Evolutionary conservation across 2,113 vertebrate genomes (phyloP), one percentile per base, ranked within the genome.

Genomic region (Acinonyx jubatus): DNA sequence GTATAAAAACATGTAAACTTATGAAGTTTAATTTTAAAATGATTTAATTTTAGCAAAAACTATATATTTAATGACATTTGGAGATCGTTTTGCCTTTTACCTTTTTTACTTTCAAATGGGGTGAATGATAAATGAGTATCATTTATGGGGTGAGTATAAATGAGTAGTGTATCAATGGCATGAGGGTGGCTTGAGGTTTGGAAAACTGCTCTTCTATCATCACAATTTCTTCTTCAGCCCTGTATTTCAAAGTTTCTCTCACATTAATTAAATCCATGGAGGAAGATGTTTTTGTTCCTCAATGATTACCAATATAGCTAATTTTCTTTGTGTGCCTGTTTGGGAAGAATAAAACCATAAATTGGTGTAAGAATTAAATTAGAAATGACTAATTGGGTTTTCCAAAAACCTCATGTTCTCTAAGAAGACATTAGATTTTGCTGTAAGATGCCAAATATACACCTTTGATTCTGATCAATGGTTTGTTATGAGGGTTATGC

Each of bases 211-310:
- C 45, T 45, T 45, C 45, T 45, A 45, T 45, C 45, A 45, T 45
- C 45, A 45, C 45, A 45, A 45, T 45, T 45, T 45, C 45, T 45
- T 45, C 45, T 45, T 45, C 45, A 48, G 21, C 45, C 57, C 8
- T 82, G 4, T 61, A 33, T 33, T 61, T 83, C 38, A 74, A 94
- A 87, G 5, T 0, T 45, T 91, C 36, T 55, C 68, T n/a, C 27
- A 84, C 33, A 38, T 71, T 85, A 97, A 82, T 95, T 89, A 91
- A 69, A 80, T 93, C 33, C 76, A 27, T 1, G 50, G n/a, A 85
- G 14, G 61, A 73, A 88, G 61, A n/a, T 66, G 14, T 63, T 69
- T 31, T 82, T 90, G 33, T 80, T 95, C 82, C 15, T 61, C 33
- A 82, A 18, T 82, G 10, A 82, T 86, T 88, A 65, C 5, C 7